These are phyloP conservation scores for Thyatira batis DNA, from an alignment of 2,888 invertebrate genomes.

Conservation along the genomic window DNA sequence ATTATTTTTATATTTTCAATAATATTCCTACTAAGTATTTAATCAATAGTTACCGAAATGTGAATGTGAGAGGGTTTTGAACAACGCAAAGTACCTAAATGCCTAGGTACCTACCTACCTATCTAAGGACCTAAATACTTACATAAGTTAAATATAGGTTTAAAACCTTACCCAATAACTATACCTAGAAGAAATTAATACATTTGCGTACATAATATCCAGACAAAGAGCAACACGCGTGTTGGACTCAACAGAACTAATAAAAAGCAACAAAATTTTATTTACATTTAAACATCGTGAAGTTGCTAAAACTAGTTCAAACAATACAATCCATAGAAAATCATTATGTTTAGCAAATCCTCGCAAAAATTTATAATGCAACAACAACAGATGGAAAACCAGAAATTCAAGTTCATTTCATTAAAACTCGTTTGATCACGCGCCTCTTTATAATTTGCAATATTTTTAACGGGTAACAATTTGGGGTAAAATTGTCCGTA, in stretches of 20 bases:
- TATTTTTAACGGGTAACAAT: slow-evolving; percentile 27
- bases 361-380: slow-evolving; percentile 54
- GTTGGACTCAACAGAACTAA: not conserved
- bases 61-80: no score
- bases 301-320: slow-evolving; percentile 55
- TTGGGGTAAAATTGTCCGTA: slow-evolving; percentile 32
- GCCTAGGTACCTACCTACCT: no score
- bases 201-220: no score
- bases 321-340: slow-evolving; percentile 61
- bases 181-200: no score
- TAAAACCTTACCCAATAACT: no score
- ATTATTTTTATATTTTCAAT: no score
- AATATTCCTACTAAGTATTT: no score
- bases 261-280: slow-evolving; percentile 31
- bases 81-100: no score
- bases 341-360: slow-evolving; percentile 70
- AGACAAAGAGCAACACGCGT: slow-evolving; percentile 4
- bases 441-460: slow-evolving; percentile 70
- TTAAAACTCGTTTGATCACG: slow-evolving; percentile 66
- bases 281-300: slow-evolving; percentile 55
- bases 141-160: no score
- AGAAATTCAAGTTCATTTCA: slow-evolving; percentile 64
- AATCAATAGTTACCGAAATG: no score
- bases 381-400: slow-evolving; percentile 49
- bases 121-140: no score